Conservation (phyloP, 2,797 vertebrate species). For the Sparus aurata region DNA sequence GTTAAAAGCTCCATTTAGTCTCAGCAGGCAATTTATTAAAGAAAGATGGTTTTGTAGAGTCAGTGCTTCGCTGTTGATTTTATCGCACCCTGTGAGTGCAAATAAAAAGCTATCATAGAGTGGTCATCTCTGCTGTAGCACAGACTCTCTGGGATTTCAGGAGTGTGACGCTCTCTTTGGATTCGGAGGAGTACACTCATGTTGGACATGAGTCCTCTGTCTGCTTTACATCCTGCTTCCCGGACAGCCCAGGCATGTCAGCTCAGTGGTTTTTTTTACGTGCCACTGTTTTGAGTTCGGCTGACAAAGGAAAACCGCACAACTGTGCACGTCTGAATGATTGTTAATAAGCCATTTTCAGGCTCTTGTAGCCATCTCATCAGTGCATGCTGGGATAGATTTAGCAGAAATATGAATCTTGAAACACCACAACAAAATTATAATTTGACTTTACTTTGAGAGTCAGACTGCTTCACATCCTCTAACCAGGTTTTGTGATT, state of each 20-base stretch:
- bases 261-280: background rate
- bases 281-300: background rate
- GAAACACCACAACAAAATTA: slow-evolving; percentile 8
- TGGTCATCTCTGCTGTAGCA: background rate
- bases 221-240: background rate
- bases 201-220: background rate
- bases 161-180: background rate
- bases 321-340: background rate
- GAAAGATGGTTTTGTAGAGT: background rate
- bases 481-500: slow-evolving; percentile 19
- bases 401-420: slow-evolving; percentile 23
- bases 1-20: slow-evolving; percentile 34
- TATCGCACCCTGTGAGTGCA: background rate
- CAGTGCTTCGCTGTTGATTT: slow-evolving; percentile 10
- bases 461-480: slow-evolving; percentile 8
- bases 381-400: slow-evolving; percentile 23
- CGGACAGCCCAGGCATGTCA: background rate
- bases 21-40: slow-evolving; percentile 22
- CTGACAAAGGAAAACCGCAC: background rate
- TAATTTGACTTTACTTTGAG: slow-evolving; percentile 26
- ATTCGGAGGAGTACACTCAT: background rate
- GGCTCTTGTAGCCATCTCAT: slow-evolving; percentile 13
- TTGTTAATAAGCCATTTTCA: slow-evolving; percentile 32
- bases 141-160: background rate
- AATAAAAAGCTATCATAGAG: background rate